Conservation (phyloP, 2,888 invertebrate species). For the Gymnocheta viridis region DNA sequence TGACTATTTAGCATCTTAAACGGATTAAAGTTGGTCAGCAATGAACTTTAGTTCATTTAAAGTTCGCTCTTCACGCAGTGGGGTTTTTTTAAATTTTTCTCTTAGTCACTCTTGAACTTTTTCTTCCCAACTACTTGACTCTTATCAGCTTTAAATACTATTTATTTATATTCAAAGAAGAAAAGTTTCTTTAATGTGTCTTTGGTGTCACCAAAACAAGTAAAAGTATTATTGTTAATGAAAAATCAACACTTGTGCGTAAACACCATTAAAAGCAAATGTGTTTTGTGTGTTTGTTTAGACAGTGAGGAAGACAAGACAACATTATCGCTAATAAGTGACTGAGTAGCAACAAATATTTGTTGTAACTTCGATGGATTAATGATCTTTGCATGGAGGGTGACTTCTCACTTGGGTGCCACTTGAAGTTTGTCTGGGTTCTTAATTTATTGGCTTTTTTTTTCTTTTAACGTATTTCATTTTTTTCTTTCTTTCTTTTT, state of each 20-base stretch:
- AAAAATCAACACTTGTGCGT: constrained; percentile 50
- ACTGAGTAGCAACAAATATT: constrained; percentile 10
- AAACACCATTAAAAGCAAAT: constrained; percentile 37
- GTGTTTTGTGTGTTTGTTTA: constrained; percentile 9
- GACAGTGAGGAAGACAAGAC: constrained; percentile 7
- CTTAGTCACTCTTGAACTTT: no score
- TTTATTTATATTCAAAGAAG: no score
- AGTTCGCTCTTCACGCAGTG: no score
- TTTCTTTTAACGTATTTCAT: neutral
- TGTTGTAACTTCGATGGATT: constrained; percentile 1
- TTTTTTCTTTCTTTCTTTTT: neutral
- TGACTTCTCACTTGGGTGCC: constrained; percentile 45
- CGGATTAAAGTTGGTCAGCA: no score
- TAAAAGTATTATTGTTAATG: constrained; percentile 31
- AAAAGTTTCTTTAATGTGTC: neutral
- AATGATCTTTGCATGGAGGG: constrained; percentile 27
- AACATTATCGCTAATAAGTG: constrained; percentile 17
- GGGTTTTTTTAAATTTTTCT: no score
- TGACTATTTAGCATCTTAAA: no score
- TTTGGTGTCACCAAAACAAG: neutral
- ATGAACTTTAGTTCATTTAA: no score
- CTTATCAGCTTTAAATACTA: no score
- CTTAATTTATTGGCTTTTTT: constrained; percentile 2
- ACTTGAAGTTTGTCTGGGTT: constrained; percentile 41
- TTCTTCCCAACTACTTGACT: no score